Base-by-base conservation (phyloP, 1,140 invertebrate species). In the Pseudomyrmex cubaensis region DNA sequence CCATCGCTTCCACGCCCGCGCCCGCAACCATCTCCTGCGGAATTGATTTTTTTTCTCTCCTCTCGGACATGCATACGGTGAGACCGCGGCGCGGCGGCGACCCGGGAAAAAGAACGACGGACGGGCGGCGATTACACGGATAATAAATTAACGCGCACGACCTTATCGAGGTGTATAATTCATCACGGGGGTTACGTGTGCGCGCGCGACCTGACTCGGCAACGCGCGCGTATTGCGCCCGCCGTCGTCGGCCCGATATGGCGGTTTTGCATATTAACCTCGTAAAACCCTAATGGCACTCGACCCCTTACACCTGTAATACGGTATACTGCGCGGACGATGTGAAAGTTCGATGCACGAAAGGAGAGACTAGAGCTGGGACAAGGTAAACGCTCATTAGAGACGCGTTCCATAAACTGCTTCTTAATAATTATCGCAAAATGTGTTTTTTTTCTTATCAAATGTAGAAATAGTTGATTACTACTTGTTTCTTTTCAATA, bases 111-210 rank as follows among this genome's bases (percentile, higher is more conserved):
- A 59, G 74, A 67, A 84, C 85, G 50, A 63, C 85, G 46, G 22
- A 20, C 59, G 63, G n/a, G 50, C 12, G 76, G 66, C 88, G 84
- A 90, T 92, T 90, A 92, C 90, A 85, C 67, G 90, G 86, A 91
- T 92, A 92, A 92, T 92, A 92, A 92, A 92, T 92, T 92, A 92
- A 91, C 89, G 88, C 87, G 80, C 84, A 90, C 91, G 91, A 92
- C 91, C 91, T 92, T 92, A 92, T 92, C 91, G 91, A 90, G 89
- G 84, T 86, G 88, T 91, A 92, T 92, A 92, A 92, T 92, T 92
- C 91, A 92, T 92, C 91, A 92, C 86, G 87, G 70, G 56, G 76
- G 85, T 90, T 92, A 92, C 90, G 89, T 90, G 89, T 52, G 85
- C 66, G 85, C 82, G 73, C 85, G 69, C 25, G 83, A 83, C 62